These are phyloP conservation scores for Spilarctia lutea DNA, from an alignment of 2,888 invertebrate genomes.

Conservation along the genomic window DNA sequence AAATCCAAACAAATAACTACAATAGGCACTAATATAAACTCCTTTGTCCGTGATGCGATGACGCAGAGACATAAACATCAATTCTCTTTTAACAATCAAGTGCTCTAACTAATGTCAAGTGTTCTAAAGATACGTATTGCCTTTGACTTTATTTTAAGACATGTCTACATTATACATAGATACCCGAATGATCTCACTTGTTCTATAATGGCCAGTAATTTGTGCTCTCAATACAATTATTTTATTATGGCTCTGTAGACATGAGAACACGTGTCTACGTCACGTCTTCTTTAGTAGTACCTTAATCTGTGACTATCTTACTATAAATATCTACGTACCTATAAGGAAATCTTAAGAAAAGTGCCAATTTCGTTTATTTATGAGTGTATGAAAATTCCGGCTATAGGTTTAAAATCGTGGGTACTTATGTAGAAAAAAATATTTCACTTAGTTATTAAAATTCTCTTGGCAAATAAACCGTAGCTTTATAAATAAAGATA, in stretches of 20 bases:
- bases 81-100: constrained; percentile 5
- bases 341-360: not conserved
- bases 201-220: constrained; percentile 1
- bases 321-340: not conserved
- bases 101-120: constrained; percentile 1
- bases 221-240: constrained; percentile 10
- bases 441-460: not conserved
- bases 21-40: not conserved
- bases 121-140: constrained; percentile 4
- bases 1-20: not conserved
- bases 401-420: too few species aligned
- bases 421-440: too few species aligned
- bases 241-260: not conserved
- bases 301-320: not conserved
- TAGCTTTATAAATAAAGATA: not conserved
- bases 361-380: too few species aligned
- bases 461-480: not conserved
- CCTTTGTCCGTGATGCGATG: not conserved
- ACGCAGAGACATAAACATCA: not conserved
- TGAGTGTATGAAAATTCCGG: too few species aligned
- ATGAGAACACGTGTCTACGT: not conserved
- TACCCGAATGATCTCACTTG: constrained; percentile 7
- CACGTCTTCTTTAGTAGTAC: not conserved
- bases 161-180: not conserved
- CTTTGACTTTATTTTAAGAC: constrained; percentile 6